Conservation (phyloP, 1,140 invertebrate species). For the Procambarus clarkii region DNA sequence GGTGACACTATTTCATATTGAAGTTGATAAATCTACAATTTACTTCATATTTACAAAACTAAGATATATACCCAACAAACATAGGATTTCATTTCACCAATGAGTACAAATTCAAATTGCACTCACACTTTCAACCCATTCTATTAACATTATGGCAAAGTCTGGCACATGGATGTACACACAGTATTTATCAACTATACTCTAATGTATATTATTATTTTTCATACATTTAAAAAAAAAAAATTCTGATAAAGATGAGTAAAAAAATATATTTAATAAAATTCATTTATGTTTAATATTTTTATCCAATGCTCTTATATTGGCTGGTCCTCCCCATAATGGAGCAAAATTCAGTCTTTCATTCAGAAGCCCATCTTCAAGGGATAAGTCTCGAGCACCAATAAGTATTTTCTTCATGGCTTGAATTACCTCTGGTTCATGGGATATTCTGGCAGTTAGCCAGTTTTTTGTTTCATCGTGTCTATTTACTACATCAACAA, state of each 20-base stretch:
- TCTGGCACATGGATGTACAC: no score
- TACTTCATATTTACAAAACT: no score
- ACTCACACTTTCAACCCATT: no score
- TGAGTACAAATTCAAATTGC: no score
- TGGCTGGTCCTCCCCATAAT: conserved; percentile 77
- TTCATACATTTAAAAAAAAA: neutral
- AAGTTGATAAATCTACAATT: no score
- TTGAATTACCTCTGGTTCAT: conserved; percentile 74
- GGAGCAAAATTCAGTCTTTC: conserved; percentile 77
- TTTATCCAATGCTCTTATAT: conserved; percentile 75
- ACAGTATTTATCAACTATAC: no score
- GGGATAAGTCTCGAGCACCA: conserved; percentile 69
- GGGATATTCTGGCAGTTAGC: conserved; percentile 74
- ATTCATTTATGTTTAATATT: conserved; percentile 75
- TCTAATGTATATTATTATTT: neutral
- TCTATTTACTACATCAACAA: conserved; percentile 69
- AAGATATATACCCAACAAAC: no score
- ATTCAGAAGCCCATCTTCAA: conserved; percentile 73
- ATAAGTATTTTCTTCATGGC: conserved; percentile 77
- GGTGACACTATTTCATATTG: no score
- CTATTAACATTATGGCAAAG: no score
- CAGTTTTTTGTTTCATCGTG: conserved; percentile 75
- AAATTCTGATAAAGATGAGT: neutral
- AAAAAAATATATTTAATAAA: neutral
- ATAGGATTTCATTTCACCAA: no score